A percentile compares a stretch with the other conserved stretches of the same genome.
Evolutionary conservation across 2,797 vertebrate species (phyloP).

Genomic region (Sphenopsis melanotis): DNA sequence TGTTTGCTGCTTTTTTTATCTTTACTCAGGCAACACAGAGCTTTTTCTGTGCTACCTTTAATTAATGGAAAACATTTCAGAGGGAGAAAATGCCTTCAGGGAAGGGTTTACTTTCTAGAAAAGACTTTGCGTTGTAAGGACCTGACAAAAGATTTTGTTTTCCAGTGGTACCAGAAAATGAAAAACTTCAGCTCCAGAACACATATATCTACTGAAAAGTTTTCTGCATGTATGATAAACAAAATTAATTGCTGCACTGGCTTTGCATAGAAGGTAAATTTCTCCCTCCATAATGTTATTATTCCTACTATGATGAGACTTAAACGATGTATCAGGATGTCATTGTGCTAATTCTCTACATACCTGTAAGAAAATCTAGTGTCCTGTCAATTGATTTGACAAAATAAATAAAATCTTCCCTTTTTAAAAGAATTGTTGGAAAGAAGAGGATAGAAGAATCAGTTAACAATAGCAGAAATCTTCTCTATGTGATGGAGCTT

Average conservation of each 20-base stretch:
- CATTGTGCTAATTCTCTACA: not conserved
- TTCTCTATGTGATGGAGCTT: accelerated
- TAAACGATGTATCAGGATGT: not conserved
- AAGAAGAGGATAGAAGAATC: not conserved
- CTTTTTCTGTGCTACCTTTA: constrained; percentile 21
- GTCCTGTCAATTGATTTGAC: not conserved
- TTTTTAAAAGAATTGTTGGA: not conserved
- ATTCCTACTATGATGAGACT: not conserved
- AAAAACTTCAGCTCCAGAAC: not conserved
- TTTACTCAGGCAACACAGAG: not conserved
- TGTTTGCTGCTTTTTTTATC: not conserved
- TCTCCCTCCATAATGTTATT: not conserved
- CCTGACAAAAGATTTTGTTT: constrained; percentile 19
- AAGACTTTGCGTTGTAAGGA: not conserved
- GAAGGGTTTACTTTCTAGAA: not conserved
- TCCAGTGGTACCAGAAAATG: not conserved
- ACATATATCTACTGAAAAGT: not conserved
- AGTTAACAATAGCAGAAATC: not conserved
- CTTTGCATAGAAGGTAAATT: not conserved
- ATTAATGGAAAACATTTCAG: constrained; percentile 33
- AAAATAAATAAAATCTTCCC: not conserved
- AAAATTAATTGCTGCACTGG: not conserved
- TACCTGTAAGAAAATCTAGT: not conserved
- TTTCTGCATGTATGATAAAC: not conserved
- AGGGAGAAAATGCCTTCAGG: not conserved